phyloP scores from a whole-genome alignment of 1,140 invertebrate genomes.

The Hylaeus volcanicus region DNA sequence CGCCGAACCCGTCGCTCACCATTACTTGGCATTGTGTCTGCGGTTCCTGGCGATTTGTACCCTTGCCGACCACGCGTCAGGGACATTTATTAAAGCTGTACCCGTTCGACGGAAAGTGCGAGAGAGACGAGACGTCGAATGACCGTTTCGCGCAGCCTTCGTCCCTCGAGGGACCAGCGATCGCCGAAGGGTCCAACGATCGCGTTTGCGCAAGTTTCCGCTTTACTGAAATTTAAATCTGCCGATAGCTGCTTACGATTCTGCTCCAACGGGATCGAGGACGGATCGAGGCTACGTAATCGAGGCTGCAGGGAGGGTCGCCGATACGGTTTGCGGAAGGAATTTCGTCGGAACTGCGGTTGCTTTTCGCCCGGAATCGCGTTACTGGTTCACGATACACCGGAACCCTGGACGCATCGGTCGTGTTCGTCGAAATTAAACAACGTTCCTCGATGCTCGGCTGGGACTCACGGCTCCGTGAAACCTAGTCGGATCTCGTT shows the following conservation, averaged over 20 bases:
- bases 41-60: conserved; percentile 76
- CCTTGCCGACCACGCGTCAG: conserved; percentile 68
- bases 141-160: neutral
- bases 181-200: conserved; percentile 22
- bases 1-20: conserved; percentile 69
- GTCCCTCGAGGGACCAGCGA: conserved; percentile 37
- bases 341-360: neutral
- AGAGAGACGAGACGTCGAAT: neutral
- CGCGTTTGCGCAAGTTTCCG: neutral
- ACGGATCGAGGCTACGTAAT: neutral
- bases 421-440: conserved; percentile 69
- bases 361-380: neutral
- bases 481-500: conserved; percentile 27
- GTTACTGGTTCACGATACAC: conserved; percentile 47
- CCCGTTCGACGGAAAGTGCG: conserved; percentile 28
- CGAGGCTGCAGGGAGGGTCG: neutral
- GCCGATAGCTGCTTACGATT: neutral
- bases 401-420: conserved; percentile 35
- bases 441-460: conserved; percentile 48
- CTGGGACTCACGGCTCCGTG: neutral
- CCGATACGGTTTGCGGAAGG: neutral
- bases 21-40: conserved; percentile 78
- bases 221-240: neutral
- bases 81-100: conserved; percentile 75
- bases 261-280: neutral